Conservation (phyloP, 2,888 invertebrate species). For the Cryptocephalus primarius region DNA sequence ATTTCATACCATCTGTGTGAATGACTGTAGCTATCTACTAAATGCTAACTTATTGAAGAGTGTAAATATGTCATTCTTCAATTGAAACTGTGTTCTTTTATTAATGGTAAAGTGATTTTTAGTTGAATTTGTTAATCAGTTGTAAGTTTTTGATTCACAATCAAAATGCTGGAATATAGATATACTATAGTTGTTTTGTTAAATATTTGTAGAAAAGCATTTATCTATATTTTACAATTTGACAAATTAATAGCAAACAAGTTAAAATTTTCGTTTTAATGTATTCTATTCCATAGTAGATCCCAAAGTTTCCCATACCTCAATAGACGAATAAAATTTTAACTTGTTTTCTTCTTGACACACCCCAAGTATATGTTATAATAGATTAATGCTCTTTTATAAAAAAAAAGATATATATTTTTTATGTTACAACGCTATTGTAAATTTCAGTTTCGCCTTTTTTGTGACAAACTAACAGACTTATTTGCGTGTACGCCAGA, state of each 20-base stretch:
- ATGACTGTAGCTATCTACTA: conserved; percentile 7
- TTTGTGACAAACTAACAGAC: too few species aligned
- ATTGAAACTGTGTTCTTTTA: conserved; percentile 11
- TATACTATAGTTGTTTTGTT: conserved; percentile 9
- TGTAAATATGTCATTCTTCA: conserved; percentile 1
- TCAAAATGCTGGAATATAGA: conserved; percentile 12
- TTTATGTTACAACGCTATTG: too few species aligned
- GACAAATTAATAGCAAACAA: not conserved
- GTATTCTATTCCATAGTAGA: too few species aligned
- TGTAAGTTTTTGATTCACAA: conserved; percentile 16
- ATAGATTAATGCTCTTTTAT: too few species aligned
- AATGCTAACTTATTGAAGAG: conserved; percentile 8
- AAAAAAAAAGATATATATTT: too few species aligned
- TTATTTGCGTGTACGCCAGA: too few species aligned
- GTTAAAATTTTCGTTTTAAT: not conserved
- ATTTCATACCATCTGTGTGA: conserved; percentile 7
- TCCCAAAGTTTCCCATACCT: too few species aligned
- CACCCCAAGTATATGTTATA: too few species aligned
- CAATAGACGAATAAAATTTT: too few species aligned
- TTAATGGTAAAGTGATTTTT: conserved; percentile 14
- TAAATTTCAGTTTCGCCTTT: too few species aligned
- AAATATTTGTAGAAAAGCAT: conserved; percentile 5
- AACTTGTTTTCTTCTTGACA: too few species aligned
- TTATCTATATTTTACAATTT: not conserved
- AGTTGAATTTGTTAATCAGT: conserved; percentile 21